Evolutionary conservation across 2,888 invertebrate genomes (phyloP), one percentile per base, ranked within the genome.

Genomic region (Celastrina argiolus): DNA sequence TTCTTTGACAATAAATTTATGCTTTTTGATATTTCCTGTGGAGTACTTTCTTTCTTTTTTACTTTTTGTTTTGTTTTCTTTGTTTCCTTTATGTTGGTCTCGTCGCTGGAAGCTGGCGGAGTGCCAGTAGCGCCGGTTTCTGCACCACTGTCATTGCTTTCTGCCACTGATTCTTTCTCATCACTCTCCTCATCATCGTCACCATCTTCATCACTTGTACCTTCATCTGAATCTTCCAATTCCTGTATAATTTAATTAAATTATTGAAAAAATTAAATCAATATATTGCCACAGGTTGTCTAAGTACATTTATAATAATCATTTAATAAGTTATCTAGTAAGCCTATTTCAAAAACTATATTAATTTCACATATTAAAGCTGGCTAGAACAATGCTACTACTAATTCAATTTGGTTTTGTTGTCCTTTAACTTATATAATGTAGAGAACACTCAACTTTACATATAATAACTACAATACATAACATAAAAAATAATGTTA

Each of bases 101-200:
- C 81, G 67, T 74, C 74, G 66, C 73, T 75, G 16, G 75, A 73
- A 0, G 79, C 79, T 7, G 80, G 78, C 2, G 78, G 77, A 39
- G 77, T 75, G 8, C 75, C 78, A 7, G 79, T 79, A 0, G 80
- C 74, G 2, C 81, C 85, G 0, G 85, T 86, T 70, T 88, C 88
- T 1, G 84, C 82, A 1, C 92, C 92, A 69, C 92, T 90, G 66
- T 92, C 92, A 59, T 81, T 81, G 69, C 78, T 78, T 61, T 83
- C 85, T 26, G 78, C 75, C 12, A 74, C 77, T 61, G 76, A 76
- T 34, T 76, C 78, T 51, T 75, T 76, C 28, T 76, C 77, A 59
- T 79, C 77, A 69, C 79, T 82, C 72, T 81, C 81, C 58, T 82
- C 84, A 61, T 77, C 75, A 26, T 75, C 82, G 56, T 78, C 78